These are phyloP conservation scores for Pinna nobilis DNA, from an alignment of 1,140 invertebrate species.

Conservation along the genomic window DNA sequence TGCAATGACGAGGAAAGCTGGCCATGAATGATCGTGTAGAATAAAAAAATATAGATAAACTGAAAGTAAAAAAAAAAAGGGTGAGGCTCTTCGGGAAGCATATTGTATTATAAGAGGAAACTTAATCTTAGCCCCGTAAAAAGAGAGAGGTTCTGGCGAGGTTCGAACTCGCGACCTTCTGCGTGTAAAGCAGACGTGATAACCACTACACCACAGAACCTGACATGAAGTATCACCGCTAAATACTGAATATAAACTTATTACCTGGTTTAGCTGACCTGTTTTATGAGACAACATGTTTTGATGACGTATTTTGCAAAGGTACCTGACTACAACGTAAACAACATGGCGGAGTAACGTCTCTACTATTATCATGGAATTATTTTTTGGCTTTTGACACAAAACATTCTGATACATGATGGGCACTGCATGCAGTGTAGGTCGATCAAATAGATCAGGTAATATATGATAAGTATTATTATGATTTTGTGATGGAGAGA, in stretches of 20 bases:
- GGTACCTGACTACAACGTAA: constrained; percentile 25
- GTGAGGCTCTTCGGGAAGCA: too few relatives aligned
- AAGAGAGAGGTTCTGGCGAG: constrained; percentile 67
- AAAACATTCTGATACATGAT: not conserved
- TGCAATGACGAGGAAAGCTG: too few relatives aligned
- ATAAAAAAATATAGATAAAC: too few relatives aligned
- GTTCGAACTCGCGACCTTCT: constrained; percentile 72
- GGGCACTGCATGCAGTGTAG: not conserved
- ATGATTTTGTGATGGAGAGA: not conserved
- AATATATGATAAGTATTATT: not conserved
- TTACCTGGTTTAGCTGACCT: not conserved
- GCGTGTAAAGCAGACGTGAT: constrained; percentile 74
- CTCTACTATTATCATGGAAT: too few relatives aligned
- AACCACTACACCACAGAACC: constrained; percentile 69
- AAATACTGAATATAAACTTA: not conserved
- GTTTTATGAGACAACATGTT: not conserved
- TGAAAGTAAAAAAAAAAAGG: too few relatives aligned
- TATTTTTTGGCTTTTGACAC: not conserved
- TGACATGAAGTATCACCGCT: not conserved
- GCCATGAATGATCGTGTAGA: too few relatives aligned
- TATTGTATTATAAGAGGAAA: too few relatives aligned
- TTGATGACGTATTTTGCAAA: constrained; percentile 5
- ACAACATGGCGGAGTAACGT: constrained; percentile 31
- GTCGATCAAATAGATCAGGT: not conserved
- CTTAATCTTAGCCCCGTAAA: too few relatives aligned